Evolutionary conservation across 92 coral and sea anemone species (phyloP), one percentile per base, ranked within the genome.

Genomic region (Phenganax subtilis): DNA sequence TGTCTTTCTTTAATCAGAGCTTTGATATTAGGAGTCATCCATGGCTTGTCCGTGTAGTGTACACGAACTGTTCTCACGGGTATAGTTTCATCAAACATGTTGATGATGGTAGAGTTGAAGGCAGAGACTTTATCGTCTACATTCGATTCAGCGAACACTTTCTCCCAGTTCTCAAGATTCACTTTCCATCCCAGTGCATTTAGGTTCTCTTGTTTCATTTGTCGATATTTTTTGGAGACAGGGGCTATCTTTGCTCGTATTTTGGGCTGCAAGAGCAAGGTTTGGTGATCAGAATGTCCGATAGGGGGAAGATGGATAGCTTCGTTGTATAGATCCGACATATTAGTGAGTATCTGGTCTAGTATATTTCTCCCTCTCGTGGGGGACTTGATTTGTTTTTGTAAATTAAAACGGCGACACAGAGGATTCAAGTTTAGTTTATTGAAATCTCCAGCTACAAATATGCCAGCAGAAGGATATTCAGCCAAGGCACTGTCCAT

Each of bases 391-490:
- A 74, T n/a, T 9, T 37, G 17, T 30, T 74, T 74, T 17, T 61
- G 47, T 53, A 54, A 54, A 71, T 80, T 76, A 54, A 76, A 76
- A 20, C 76, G 71, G 30, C 63, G 44, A 17, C 87, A 62, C 27
- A 84, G 9, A 1, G 83, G 0, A 63, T 8, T 63, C 31, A 63
- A 15, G n/a, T 63, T 63, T 25, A 20, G 25, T 20, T 20, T 20
- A 20, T 20, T 20, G 25, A 20, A 20, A 20, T 20, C 25, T 20
- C 25, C 70, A 63, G 70, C 70, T 9, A 63, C 30, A 65, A 65
- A 9, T 65, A 65, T 65, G 14, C 71, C 71, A 10, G 71, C 1
- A 12, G 71, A 65, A 29, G 71, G 71, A 17, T 27, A 27, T 2
- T 29, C 71, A 65, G 71, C 27, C 44, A 65, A 65, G 44, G 20